Base-by-base conservation (phyloP, 2,888 invertebrate genomes). In the Diachrysia chrysitis region DNA sequence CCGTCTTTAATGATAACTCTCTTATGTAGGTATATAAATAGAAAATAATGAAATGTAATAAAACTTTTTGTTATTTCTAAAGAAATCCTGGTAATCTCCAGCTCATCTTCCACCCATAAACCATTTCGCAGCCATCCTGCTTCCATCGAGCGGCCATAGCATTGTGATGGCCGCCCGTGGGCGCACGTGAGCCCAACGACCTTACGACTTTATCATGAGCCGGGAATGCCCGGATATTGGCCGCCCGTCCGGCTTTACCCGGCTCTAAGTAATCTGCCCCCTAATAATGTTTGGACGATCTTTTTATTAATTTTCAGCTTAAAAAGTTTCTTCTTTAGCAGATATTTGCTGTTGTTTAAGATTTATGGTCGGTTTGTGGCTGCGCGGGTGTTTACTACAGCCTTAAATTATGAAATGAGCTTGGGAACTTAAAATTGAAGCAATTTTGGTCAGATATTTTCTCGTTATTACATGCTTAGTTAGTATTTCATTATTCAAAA, bases 121-220 rank as follows among this genome's bases (percentile, higher is more conserved):
- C 63, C 58, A 37, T 42, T 54, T 54, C 17, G 4, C 5, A 3
- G 42, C 23, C 59, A 42, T 62, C 25, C 60, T 23, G 23, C 61
- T 61, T 63, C 58, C 71, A 75, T 79, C 58, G 55, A 63, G 61
- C 66, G 61, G 57, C 66, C 66, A 63, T 63, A 64, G 51, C 42
- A 17, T 42, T 58, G 9, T 12, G 16, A 58, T 29, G 46, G 14
- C 58, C 57, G 29, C 37, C 58, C 58, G 59, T 56, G 55, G 59
- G 57, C 62, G 67, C 82, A 79, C 79, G 83, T 73, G 79, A 65
- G 63, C 66, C 68, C 65, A 78, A 77, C 74, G 66, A 67, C 63
- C 58, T 65, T 73, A 83, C 73, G 78, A 67, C 74, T 82, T 80
- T 81, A 80, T 80, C 81, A 80, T 81, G 83, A 77, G 69, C 70